These are phyloP conservation scores for Aurelia sp. DNA, from an alignment of 30 jellyfish, hydroid and myxozoan species.

Conservation along the genomic window DNA sequence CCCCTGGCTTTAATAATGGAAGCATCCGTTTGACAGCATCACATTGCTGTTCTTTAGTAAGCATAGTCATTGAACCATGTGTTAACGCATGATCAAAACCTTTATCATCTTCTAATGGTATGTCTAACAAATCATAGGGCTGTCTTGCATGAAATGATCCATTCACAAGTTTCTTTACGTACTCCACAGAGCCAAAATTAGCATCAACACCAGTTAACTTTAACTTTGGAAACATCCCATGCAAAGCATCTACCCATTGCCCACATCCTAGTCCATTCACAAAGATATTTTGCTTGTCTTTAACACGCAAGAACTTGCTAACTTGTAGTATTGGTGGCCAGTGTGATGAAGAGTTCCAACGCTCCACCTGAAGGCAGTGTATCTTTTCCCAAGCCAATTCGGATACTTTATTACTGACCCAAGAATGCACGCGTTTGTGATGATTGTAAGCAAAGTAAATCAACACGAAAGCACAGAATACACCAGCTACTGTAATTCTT, in stretches of 20 bases:
- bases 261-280: constrained; percentile 96
- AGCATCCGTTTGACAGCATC: constrained; percentile 78
- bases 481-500: constrained; percentile 7
- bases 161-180: constrained; percentile 65
- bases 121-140: constrained; percentile 74
- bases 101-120: constrained; percentile 47
- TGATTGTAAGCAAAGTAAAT: constrained; percentile 6
- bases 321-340: constrained; percentile 93
- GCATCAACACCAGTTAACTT: constrained; percentile 81
- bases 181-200: constrained; percentile 75
- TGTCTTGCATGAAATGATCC: constrained; percentile 81
- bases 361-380: constrained; percentile 58
- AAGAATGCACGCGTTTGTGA: constrained; percentile 39
- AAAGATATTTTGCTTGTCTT: constrained; percentile 84
- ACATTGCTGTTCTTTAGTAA: constrained; percentile 78
- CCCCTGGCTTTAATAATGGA: constrained; percentile 97
- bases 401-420: constrained; percentile 54
- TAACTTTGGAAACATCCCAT: constrained; percentile 59
- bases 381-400: constrained; percentile 55
- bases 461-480: neutral
- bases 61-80: constrained; percentile 55
- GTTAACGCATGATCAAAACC: constrained; percentile 90
- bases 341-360: constrained; percentile 82
- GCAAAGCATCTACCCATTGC: constrained; percentile 85
- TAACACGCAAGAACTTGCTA: constrained; percentile 64